These are phyloP conservation scores for Rhinolophus ferrumequinum DNA, from an alignment of 2,113 vertebrate species.

Conservation along the genomic window DNA sequence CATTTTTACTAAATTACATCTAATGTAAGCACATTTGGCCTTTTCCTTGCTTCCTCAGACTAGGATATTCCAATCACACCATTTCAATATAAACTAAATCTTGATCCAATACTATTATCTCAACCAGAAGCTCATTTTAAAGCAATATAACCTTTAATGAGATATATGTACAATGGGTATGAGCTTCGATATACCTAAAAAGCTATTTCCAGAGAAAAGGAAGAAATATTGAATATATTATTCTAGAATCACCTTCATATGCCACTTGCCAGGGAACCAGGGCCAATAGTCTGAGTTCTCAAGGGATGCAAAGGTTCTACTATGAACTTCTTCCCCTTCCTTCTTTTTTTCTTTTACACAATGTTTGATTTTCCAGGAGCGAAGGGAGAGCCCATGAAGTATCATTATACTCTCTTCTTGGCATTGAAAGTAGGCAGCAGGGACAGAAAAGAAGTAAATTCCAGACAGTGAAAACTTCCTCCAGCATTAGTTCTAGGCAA, in stretches of 20 bases:
- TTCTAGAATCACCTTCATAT: constrained; percentile 25
- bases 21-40: constrained; percentile 73
- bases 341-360: background rate
- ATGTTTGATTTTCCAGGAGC: background rate
- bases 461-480: background rate
- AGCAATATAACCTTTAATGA: constrained; percentile 68
- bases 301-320: background rate
- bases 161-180: constrained; percentile 62
- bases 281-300: background rate
- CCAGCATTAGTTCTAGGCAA: background rate
- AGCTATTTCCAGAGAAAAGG: constrained; percentile 39
- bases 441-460: background rate
- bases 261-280: background rate
- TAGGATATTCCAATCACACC: constrained; percentile 69
- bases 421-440: background rate
- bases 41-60: constrained; percentile 69
- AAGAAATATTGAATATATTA: constrained; percentile 16
- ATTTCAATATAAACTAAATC: constrained; percentile 76
- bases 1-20: constrained; percentile 78
- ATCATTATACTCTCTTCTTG: background rate
- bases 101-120: constrained; percentile 72
- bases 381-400: background rate
- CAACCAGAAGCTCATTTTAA: constrained; percentile 69
- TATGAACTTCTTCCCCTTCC: background rate
- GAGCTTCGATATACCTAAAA: constrained; percentile 51